phyloP scores from a whole-genome alignment of 2,113 vertebrate species.

The Leucopternis melanops region DNA sequence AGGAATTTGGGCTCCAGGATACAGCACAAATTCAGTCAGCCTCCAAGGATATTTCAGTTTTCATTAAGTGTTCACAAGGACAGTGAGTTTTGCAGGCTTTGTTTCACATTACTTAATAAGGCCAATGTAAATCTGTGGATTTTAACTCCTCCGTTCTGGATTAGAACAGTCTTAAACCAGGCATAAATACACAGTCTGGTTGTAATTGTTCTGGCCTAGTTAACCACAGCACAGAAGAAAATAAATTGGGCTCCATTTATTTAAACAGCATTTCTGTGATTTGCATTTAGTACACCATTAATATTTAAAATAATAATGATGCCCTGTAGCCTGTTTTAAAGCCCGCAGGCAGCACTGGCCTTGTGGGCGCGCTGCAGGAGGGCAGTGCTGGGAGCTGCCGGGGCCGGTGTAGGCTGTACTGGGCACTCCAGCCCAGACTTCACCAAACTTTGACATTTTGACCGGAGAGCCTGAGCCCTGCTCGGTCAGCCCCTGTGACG shows the following conservation, averaged over 20 bases:
- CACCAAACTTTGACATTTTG: background rate
- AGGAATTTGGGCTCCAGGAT: background rate
- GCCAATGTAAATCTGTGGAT: background rate
- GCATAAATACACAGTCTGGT: background rate
- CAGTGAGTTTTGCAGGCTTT: background rate
- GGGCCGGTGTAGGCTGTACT: background rate
- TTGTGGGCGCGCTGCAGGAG: background rate
- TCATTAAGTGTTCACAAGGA: background rate
- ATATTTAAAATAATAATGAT: background rate
- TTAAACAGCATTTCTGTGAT: background rate
- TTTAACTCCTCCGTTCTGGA: background rate
- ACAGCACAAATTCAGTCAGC: background rate
- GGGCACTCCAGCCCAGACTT: background rate
- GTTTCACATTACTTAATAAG: background rate
- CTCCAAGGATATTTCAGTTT: background rate
- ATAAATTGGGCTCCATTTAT: background rate
- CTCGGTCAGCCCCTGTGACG: rapidly evolving
- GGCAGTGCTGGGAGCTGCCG: background rate
- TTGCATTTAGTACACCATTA: background rate
- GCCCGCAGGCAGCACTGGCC: rapidly evolving
- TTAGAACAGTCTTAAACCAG: background rate
- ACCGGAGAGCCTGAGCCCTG: background rate
- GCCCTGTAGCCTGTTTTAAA: background rate
- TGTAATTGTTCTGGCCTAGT: background rate
- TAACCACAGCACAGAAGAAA: background rate